Conservation (phyloP, 2,113 vertebrate genomes). For the Calypte anna region DNA sequence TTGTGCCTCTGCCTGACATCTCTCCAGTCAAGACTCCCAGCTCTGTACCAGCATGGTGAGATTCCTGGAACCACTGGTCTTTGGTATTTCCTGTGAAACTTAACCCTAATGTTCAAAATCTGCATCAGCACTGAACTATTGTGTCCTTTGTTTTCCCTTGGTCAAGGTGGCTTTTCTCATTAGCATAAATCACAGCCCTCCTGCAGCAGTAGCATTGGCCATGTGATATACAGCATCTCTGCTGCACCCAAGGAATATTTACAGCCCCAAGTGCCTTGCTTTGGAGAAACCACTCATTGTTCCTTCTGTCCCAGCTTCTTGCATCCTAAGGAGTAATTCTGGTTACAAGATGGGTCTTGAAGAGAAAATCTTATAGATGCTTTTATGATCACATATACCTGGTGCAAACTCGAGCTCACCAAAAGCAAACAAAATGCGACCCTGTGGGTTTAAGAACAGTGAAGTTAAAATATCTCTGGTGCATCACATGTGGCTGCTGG, state of each 20-base stretch:
- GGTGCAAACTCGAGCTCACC: not conserved
- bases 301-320: not conserved
- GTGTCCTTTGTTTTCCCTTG: constrained; percentile 44
- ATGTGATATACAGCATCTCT: not conserved
- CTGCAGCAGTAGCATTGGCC: not conserved
- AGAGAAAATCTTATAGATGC: not conserved
- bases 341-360: not conserved
- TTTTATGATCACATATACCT: not conserved
- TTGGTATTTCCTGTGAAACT: constrained; percentile 58
- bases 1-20: constrained; percentile 3
- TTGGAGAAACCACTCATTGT: not conserved
- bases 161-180: constrained; percentile 60
- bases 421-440: not conserved
- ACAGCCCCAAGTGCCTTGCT: not conserved
- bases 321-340: not conserved
- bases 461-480: not conserved
- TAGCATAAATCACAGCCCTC: constrained; percentile 52
- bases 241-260: not conserved
- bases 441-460: not conserved
- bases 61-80: constrained; percentile 37
- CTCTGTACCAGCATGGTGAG: not conserved
- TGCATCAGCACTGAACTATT: constrained; percentile 21
- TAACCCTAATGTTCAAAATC: constrained; percentile 59
- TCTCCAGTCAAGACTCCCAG: not conserved
- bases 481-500: not conserved